Base-by-base conservation (phyloP, 2,113 vertebrate genomes). In the Chaetops frenatus region DNA sequence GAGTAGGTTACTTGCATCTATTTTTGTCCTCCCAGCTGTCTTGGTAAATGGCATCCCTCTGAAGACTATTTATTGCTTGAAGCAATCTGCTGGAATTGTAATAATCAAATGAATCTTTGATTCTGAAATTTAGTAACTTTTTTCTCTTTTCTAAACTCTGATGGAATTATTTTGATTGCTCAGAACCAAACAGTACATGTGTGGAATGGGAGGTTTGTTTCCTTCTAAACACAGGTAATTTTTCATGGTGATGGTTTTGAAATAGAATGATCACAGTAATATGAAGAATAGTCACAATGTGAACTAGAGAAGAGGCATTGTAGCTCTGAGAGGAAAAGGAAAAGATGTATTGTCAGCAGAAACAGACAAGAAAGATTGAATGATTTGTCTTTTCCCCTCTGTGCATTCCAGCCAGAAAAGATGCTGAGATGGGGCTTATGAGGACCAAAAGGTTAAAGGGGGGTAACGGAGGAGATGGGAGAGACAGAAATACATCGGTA, bases 11-110 rank as follows among this genome's bases (percentile, higher is more conserved):
- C 84, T 48, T 62, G 71, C 88, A 85, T 97, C 98, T 98, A 98
- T 98, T 98, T 98, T 96, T 98, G 98, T 95, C 91, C 89, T 92
- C 95, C 96, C 98, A 98, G 98, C 98, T 98, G 98, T 97, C 96
- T 95, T 93, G 57, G 45, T 92, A 93, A 94, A 90, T 92, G 94
- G 97, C 86, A 86, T 91, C 80, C 92, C 87, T 93, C 86, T 57
- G 87, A 91, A 95, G 81, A 40, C 94, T 96, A 91, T 88, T 92
- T 96, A 94, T 94, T 79, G 88, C 95, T 96, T 93, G 90, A 90
- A 96, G 88, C 93, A 82, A 57, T 88, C 79, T 95, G 48, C 66
- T 94, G 94, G 96, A 94, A 95, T 92, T 92, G 58, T 67, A 97
- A 84, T 92, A 83, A 88, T 85, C 88, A 89, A 79, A 80, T 60